These are phyloP conservation scores for Calidris pygmaea DNA, from an alignment of 2,113 vertebrate species.

Conservation along the genomic window DNA sequence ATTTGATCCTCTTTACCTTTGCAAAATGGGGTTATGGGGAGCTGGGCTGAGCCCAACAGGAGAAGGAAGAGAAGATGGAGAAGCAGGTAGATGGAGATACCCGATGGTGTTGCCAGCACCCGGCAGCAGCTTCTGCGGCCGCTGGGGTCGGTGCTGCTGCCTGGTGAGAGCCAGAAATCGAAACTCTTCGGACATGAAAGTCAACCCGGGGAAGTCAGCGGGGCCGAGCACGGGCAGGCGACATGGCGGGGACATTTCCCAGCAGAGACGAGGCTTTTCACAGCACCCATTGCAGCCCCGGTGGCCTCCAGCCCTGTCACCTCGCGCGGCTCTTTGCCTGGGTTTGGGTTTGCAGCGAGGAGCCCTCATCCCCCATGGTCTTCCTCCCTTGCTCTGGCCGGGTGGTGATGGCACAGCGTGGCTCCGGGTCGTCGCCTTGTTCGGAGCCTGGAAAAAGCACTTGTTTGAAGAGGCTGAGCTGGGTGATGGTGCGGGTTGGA, in stretches of 20 bases:
- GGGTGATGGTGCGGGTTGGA: not conserved
- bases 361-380: not conserved
- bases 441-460: not conserved
- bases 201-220: not conserved
- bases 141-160: not conserved
- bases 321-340: not conserved
- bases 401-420: not conserved
- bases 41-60: not conserved
- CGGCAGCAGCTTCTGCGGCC: rapidly evolving
- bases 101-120: rapidly evolving
- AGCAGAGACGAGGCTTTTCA: not conserved
- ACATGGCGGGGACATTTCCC: not conserved
- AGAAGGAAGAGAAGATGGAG: not conserved
- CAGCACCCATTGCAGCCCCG: rapidly evolving
- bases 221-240: not conserved
- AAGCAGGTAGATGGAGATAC: not conserved
- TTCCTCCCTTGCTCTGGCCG: not conserved
- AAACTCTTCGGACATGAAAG: not conserved
- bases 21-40: rapidly evolving
- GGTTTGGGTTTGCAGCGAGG: not conserved
- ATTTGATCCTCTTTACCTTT: not conserved
- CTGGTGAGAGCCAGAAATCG: not conserved
- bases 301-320: not conserved
- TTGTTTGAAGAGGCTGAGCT: not conserved
- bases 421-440: not conserved